Evolutionary conservation across 2,113 vertebrate genomes (phyloP).

Genomic region (Phalacrocorax aristotelis): DNA sequence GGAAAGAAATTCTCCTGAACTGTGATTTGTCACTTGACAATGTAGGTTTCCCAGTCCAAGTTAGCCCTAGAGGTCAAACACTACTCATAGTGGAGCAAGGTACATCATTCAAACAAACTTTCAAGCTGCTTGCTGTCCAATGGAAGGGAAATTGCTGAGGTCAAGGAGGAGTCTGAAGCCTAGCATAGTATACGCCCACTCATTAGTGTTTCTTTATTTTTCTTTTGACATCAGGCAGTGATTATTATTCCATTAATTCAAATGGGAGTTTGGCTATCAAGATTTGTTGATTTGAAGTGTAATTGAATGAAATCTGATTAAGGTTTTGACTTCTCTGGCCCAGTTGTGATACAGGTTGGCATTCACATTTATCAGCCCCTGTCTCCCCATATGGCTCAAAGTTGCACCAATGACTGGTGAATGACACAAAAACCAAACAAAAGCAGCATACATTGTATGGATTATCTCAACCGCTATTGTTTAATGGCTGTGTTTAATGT

Average conservation of each 20-base stretch:
- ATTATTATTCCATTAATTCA: constrained; percentile 82
- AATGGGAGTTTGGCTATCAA: constrained; percentile 80
- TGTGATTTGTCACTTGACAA: constrained; percentile 15
- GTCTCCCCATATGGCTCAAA: constrained; percentile 77
- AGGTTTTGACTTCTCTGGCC: constrained; percentile 74
- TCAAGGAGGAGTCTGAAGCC: constrained; percentile 79
- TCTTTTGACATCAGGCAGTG: constrained; percentile 75
- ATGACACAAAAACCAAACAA: constrained; percentile 73
- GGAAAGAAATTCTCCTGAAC: constrained; percentile 33
- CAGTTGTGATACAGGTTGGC: constrained; percentile 68
- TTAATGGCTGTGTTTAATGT: constrained; percentile 95
- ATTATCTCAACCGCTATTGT: constrained; percentile 91
- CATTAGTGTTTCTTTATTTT: constrained; percentile 83
- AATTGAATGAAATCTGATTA: constrained; percentile 78
- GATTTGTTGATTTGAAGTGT: constrained; percentile 78
- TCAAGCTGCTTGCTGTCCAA: constrained; percentile 81
- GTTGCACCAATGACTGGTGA: constrained; percentile 82
- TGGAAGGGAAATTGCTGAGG: constrained; percentile 79
- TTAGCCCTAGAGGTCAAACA: constrained; percentile 36
- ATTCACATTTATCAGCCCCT: constrained; percentile 73
- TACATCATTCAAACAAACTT: constrained; percentile 75
- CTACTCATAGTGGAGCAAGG: constrained; percentile 53
- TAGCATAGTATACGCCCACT: constrained; percentile 73
- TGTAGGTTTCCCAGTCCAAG: neutral
- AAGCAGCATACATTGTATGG: constrained; percentile 87